Evolutionary conservation across 2,113 vertebrate species (phyloP), one percentile per base, ranked within the genome.

Genomic region (Peromyscus maniculatus): DNA sequence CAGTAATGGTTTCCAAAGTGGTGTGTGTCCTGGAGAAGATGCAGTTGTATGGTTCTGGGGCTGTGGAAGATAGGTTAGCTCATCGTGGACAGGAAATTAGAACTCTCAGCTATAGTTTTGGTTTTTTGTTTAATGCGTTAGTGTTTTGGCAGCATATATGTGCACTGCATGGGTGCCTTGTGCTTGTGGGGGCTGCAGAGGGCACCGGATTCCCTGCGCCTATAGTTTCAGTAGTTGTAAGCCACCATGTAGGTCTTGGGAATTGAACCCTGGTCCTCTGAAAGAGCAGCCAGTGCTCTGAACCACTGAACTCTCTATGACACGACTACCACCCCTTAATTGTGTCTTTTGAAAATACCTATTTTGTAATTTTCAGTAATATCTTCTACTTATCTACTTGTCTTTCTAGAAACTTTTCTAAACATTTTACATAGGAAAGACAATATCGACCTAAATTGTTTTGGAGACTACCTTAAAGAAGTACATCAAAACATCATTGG

Each of bases 341-440:
- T 31, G 80, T 80, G 79, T 36, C 43, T 84, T 89, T 94, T 84
- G 59, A 62, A 93, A 93, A 88, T 95, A 16, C 77, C 92, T 84
- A 1, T 84, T 84, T 95, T 96, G 82, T 74, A 36, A 79, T 13
- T 91, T 91, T 28, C 31, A 66, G 69, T 26, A 95, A 78, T 28
- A 57, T 55, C 59, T 84, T 64, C n/a, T 84, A 43, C n/a, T 64
- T 84, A 64, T 3, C 57, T 84, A 43, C 80, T 84, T 62, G 59
- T 64, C 13, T 84, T 84, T 84, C 82, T 84, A 64, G 57, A 64
- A 84, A 43, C 3, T 39, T 62, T 62, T 64, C 80, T 43, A 26
- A 15, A 43, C 57, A 84, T 59, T 84, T 62, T 84, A 64, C 5
- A 4, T 83, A 91, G 95, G 24, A 46, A 93, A 94, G 67, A 91